Base-by-base conservation (phyloP, 2,888 invertebrate species). In the Chrysolina americana region DNA sequence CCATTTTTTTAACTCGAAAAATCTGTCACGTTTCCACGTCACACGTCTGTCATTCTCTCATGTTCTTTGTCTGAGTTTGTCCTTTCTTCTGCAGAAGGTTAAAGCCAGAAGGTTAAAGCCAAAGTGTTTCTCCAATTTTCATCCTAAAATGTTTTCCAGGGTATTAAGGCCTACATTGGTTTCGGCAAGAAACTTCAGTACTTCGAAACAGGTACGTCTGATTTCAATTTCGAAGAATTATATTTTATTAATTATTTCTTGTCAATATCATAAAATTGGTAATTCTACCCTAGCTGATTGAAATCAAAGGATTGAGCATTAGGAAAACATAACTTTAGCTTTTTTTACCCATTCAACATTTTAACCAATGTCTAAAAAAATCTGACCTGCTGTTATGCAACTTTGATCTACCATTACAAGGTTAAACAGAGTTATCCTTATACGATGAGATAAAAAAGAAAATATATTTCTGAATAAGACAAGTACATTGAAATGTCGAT, bases 101-200 rank as follows among this genome's bases (percentile, higher is more conserved):
- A 17, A 59, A 28, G n/a, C n/a, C n/a, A n/a, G n/a, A n/a, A n/a
- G n/a, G n/a, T 28, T 2, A 28, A 28, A 28, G 28, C 28, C 28
- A 28, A 28, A n/a, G 28, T 28, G 1, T 19, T 28, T 11, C 9
- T 1, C 6, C 44, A 23, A 36, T 53, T 36, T 66, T 62, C 66
- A 13, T 44, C 8, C 50, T 41, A 70, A 73, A 41, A 93, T 93
- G 93, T 92, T 93, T 87, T 92, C 92, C 81, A 91, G 92, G 87
- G 86, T 90, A 71, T 86, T 92, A 77, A 92, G 91, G 85, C 92
- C 92, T 3, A 79, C 82, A 41, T 63, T 84, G 36, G 73, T 78
- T 68, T 76, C 81, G 15, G 80, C 83, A 62, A 83, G 85, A 74
- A 83, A 82, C 70, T 85, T 85, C 71, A 84, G 84, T 69, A 85